Conservation (phyloP, 2,797 vertebrate species). For the Manis javanica region DNA sequence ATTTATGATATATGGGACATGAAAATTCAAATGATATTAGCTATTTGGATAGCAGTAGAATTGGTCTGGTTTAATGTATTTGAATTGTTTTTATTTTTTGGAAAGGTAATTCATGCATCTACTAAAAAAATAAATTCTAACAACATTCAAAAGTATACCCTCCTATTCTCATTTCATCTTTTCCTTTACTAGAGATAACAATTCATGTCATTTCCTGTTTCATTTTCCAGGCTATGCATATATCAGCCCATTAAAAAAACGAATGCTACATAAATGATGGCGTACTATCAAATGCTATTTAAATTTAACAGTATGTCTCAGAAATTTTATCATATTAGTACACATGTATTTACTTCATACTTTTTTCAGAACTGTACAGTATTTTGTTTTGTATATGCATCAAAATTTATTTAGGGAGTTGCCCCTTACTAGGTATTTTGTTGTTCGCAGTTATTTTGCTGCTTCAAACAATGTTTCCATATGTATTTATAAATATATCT, state of each 20-base stretch:
- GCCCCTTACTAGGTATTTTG: neutral
- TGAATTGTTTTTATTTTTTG: neutral
- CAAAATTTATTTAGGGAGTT: neutral
- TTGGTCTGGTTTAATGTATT: neutral
- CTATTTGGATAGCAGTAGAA: neutral
- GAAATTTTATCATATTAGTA: neutral
- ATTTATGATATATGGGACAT: neutral
- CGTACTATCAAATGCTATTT: neutral
- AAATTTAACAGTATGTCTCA: neutral
- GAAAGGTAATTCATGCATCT: neutral
- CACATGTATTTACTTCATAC: neutral
- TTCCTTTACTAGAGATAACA: neutral
- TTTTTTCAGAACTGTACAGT: neutral
- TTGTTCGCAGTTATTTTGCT: neutral
- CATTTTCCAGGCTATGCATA: neutral
- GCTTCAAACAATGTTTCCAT: neutral
- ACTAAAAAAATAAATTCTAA: conserved; percentile 2
- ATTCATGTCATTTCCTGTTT: neutral
- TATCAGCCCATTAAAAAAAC: neutral
- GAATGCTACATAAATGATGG: neutral
- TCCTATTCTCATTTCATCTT: neutral
- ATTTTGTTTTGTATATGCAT: neutral
- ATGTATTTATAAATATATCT: neutral
- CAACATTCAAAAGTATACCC: neutral
- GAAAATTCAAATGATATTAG: neutral